Percentiles rank a stretch among this genome's conserved stretches.
These are phyloP conservation scores for Bradysia coprophila DNA, from an alignment of 1,140 invertebrate genomes.

Conservation along the genomic window DNA sequence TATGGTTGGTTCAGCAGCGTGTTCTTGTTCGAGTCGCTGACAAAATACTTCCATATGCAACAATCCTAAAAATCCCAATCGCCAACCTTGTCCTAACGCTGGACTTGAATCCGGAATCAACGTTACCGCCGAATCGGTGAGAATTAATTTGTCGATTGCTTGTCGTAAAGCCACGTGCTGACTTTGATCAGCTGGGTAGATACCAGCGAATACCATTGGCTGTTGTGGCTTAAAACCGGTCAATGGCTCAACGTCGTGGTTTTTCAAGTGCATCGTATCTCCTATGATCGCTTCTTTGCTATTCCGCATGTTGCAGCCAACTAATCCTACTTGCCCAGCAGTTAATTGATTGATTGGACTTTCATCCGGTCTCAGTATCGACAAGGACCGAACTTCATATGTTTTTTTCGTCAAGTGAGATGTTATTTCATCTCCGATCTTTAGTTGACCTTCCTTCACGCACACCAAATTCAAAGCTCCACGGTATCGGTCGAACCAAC, in stretches of 20 bases:
- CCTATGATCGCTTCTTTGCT: slow-evolving; percentile 65
- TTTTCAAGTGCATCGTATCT: slow-evolving; percentile 54
- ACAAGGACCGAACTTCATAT: slow-evolving; percentile 65
- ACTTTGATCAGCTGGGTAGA: slow-evolving; percentile 83
- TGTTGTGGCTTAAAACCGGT: slow-evolving; percentile 47
- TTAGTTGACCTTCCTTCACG: slow-evolving; percentile 52
- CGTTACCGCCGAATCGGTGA: slow-evolving; percentile 90
- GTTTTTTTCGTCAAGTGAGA: slow-evolving; percentile 43
- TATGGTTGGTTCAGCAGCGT: slow-evolving; percentile 70
- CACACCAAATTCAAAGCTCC: slow-evolving; percentile 70
- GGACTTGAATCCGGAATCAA: slow-evolving; percentile 64
- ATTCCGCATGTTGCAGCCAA: slow-evolving; percentile 65
- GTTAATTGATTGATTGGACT: slow-evolving; percentile 40
- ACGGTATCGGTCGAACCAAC: slow-evolving; percentile 78
- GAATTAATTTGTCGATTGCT: slow-evolving; percentile 74
- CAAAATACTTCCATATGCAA: slow-evolving; percentile 93
- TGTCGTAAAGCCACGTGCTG: slow-evolving; percentile 50
- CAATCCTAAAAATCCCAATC: slow-evolving; percentile 82
- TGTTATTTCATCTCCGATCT: slow-evolving; percentile 43
- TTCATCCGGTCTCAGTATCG: slow-evolving; percentile 64
- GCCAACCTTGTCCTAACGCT: slow-evolving; percentile 86
- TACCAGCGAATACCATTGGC: slow-evolving; percentile 88
- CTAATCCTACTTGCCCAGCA: slow-evolving; percentile 41
- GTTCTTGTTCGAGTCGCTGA: slow-evolving; percentile 86
- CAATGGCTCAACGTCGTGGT: slow-evolving; percentile 36